phyloP scores from a whole-genome alignment of 2,888 invertebrate genomes.

The Andrena hattorfiana region DNA sequence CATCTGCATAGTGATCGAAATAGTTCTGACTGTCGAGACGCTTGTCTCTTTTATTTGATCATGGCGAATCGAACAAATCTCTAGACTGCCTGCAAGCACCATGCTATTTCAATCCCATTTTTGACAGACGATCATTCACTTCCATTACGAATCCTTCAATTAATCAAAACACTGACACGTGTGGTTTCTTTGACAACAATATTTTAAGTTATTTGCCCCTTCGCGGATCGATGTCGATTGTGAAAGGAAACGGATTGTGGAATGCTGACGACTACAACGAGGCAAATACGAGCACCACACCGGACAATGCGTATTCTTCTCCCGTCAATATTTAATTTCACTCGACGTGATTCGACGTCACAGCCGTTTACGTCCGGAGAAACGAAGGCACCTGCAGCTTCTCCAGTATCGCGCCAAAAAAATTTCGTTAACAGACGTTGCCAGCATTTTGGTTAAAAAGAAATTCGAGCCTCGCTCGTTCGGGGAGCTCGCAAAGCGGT shows the following conservation, averaged over 20 bases:
- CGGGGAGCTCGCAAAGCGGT: conserved; percentile 3
- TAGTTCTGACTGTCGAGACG: conserved; percentile 6
- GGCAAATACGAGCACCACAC: not conserved
- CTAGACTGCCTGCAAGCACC: not conserved
- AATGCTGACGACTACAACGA: not conserved
- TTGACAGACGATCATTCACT: no score
- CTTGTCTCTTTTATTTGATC: conserved; percentile 7
- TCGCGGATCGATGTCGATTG: not conserved
- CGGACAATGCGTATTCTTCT: conserved; percentile 13
- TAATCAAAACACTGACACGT: conserved; percentile 22
- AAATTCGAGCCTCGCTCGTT: conserved; percentile 42
- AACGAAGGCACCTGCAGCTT: not conserved
- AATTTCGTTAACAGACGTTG: conserved; percentile 30
- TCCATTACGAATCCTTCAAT: not conserved
- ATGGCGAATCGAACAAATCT: not conserved
- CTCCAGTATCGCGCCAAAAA: conserved; percentile 4
- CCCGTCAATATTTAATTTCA: conserved; percentile 9
- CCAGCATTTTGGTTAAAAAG: conserved; percentile 21
- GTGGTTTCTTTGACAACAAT: not conserved
- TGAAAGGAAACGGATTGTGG: no score
- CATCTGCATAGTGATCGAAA: conserved; percentile 32
- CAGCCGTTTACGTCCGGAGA: not conserved
- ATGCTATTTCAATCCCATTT: not conserved
- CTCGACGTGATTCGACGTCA: not conserved
- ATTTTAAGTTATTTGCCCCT: no score